Evolutionary conservation across 2,888 invertebrate genomes (phyloP), one percentile per base, ranked within the genome.

Genomic region (Polydrusus tereticollis): DNA sequence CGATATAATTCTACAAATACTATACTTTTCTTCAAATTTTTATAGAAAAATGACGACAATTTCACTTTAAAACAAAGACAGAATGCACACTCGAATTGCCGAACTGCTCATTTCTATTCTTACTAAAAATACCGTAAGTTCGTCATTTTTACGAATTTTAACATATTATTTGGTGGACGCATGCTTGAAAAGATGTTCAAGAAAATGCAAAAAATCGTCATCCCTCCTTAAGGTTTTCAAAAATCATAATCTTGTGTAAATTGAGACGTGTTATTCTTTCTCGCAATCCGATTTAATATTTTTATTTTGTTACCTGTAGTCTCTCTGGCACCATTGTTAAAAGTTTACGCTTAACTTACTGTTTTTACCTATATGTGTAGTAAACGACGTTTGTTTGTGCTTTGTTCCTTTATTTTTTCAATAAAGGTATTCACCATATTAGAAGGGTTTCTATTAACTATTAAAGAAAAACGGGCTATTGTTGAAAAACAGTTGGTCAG

Each of bases 381-480:
- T 52, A 52, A n/a, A 23, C 26, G 14, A 52, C 20, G 14, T 26
- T 23, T 52, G 50, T 52, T 52, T 52, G 50, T 21, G 21, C 12
- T 47, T 47, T 10, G 47, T 52, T 23, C 50, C 26, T 26, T 52
- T 52, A 50, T 52, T 26, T 52, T 47, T 52, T 52, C 14, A 52
- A 26, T 26, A 52, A 45, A 47, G 26, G 29, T 55, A 55, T 55
- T 55, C 4, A 8, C 18, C 16, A 10, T 23, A n/a, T 10, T 23
- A 20, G 45, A 6, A 45, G 45, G 20, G n/a, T n/a, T n/a, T n/a
- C n/a, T n/a, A n/a, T n/a, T n/a, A n/a, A n/a, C n/a, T 45, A 45
- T 52, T 26, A 1, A 26, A 18, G 18, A 7, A 2, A n/a, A n/a
- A n/a, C n/a, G n/a, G n/a, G n/a, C n/a, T n/a, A n/a, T n/a, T n/a